Evolutionary conservation across 2,113 vertebrate genomes (phyloP), one percentile per base, ranked within the genome.

Genomic region (Rhinogobius similis): DNA sequence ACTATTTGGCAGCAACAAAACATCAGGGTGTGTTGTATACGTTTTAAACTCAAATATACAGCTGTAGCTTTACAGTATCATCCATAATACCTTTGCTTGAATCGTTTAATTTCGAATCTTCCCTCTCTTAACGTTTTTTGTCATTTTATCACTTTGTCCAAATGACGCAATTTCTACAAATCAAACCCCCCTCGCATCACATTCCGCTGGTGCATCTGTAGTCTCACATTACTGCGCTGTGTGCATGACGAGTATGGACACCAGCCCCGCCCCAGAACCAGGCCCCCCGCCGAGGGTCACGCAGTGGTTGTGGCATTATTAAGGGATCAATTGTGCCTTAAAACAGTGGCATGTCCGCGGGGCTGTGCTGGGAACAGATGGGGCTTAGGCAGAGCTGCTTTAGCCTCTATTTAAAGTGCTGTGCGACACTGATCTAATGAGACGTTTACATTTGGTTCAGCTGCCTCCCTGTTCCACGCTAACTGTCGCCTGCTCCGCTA

Each of bases 301-400:
- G 53, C 70, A 64, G 67, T 89, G 91, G 88, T 92, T 87, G 74
- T 88, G 88, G 87, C 88, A 90, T 93, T 92, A 92, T 90, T 91
- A 91, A 92, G 90, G 89, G 90, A 92, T 93, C 91, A 92, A 90
- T 90, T 81, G 87, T 90, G 86, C 88, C 89, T 90, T 88, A 83
- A 92, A 93, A 91, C 86, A 82, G 70, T 77, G 84, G 79, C 81
- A 66, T 76, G 72, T 84, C 82, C 76, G 72, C 70, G 66, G 72
- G 76, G 83, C 77, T 73, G 81, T 86, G 78, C 74, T 65, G 65
- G 71, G 36, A 85, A 75, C 90, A 92, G 89, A 90, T 90, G 87
- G 77, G 85, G 83, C 87, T 90, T 81, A 83, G 79, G 85, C 46
- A 84, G 79, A 89, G 81, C 59, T 41, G 72, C 82, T 87, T 88